A percentile compares a stretch with the other conserved stretches of the same genome.
phyloP scores from a whole-genome alignment of 2,888 invertebrate genomes.

The Desoria tigrina region DNA sequence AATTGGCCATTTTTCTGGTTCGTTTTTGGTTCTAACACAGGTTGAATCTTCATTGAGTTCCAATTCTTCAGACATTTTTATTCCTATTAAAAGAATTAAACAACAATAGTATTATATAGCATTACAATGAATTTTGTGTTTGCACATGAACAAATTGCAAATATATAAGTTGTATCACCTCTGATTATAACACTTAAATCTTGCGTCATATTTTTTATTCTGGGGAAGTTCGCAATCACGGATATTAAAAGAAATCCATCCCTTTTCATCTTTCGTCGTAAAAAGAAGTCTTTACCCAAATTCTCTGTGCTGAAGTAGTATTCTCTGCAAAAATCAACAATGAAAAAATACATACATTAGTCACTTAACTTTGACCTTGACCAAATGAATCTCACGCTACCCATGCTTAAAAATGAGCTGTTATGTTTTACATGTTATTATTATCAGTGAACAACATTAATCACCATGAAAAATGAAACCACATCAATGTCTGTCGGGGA shows the following conservation, averaged over 20 bases:
- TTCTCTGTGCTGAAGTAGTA: constrained; percentile 99
- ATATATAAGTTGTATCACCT: too few species aligned
- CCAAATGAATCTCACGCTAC: too few species aligned
- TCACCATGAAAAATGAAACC: constrained; percentile 34
- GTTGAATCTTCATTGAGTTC: constrained; percentile 43
- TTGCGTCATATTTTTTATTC: constrained; percentile 63
- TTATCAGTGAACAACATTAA: constrained; percentile 33
- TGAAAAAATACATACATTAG: neutral
- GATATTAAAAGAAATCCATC: constrained; percentile 90
- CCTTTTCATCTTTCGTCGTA: constrained; percentile 66
- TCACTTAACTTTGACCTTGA: too few species aligned
- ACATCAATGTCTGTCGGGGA: constrained; percentile 41
- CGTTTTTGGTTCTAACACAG: constrained; percentile 68
- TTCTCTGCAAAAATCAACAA: constrained; percentile 69
- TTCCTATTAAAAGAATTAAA: too few species aligned
- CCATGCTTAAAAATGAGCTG: too few species aligned
- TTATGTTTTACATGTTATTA: too few species aligned
- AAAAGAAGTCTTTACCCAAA: constrained; percentile 90
- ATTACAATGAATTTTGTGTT: too few species aligned
- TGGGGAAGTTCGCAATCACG: constrained; percentile 92
- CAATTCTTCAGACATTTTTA: constrained; percentile 42
- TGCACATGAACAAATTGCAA: too few species aligned
- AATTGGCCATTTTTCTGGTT: constrained; percentile 83
- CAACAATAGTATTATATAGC: too few species aligned
- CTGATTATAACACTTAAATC: constrained; percentile 43